A percentile compares a stretch with the other conserved stretches of the same genome.
Conservation (phyloP, 2,888 invertebrate genomes). For the Drosophila lutescens region DNA sequence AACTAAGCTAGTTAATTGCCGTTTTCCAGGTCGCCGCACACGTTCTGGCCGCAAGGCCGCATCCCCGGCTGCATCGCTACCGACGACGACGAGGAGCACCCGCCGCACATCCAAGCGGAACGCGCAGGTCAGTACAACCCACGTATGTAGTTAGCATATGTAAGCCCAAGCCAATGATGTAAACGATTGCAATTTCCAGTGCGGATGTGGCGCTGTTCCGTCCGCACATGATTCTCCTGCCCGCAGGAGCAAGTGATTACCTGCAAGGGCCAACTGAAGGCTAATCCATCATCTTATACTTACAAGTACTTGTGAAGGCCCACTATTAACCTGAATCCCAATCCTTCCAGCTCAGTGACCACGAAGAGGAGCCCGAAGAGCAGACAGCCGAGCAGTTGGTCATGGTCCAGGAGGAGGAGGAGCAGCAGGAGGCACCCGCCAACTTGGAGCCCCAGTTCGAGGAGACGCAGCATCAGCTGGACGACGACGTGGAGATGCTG, state of each 20-base stretch:
- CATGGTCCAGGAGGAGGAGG: conserved; percentile 46
- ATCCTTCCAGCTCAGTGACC: conserved; percentile 68
- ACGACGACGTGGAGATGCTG: conserved; percentile 77
- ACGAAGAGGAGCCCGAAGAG: conserved; percentile 56
- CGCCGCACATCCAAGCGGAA: conserved; percentile 80
- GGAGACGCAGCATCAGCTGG: conserved; percentile 51
- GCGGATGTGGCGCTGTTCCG: conserved; percentile 85
- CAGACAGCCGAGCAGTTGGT: conserved; percentile 28
- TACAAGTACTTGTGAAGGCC: too few species aligned
- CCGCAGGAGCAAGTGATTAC: conserved; percentile 73
- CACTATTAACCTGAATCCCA: not conserved
- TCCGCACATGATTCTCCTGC: conserved; percentile 83
- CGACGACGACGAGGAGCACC: conserved; percentile 68
- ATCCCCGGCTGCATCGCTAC: conserved; percentile 78
- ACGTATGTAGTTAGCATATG: not conserved
- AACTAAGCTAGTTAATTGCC: conserved; percentile 8
- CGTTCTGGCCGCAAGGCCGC: conserved; percentile 85
- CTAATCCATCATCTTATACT: too few species aligned
- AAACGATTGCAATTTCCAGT: conserved; percentile 74
- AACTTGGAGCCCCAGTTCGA: conserved; percentile 42
- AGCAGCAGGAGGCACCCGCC: conserved; percentile 25
- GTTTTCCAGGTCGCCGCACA: conserved; percentile 85
- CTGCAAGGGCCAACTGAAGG: conserved; percentile 85
- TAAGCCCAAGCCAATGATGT: conserved; percentile 75
- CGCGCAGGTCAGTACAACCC: conserved; percentile 71